Evolutionary conservation across 2,797 vertebrate species (phyloP), one percentile per base, ranked within the genome.

Genomic region (Aldrovandia affinis): DNA sequence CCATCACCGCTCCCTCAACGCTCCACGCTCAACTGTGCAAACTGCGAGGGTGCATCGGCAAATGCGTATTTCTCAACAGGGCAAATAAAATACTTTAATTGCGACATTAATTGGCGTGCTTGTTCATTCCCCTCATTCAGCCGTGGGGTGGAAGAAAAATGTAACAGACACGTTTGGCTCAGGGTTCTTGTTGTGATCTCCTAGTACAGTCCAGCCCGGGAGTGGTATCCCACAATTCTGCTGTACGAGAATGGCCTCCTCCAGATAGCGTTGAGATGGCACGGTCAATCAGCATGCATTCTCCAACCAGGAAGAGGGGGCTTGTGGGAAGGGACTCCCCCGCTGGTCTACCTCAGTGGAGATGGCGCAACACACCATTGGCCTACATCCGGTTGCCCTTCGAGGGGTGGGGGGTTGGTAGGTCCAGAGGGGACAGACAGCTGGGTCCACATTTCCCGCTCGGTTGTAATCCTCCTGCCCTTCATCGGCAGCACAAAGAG

Each of bases 261-360:
- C 87, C 92, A 91, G 92, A 95, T 95, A 95, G 91, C 93, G 84
- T 95, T 93, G 95, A 94, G 91, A 89, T 94, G 92, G 94, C 93
- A 94, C 94, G 94, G 94, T 94, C 94, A 94, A 93, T 44, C 39
- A 91, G 92, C 91, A 92, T 92, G 93, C 93, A 95, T 95, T 94
- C 93, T 93, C 93, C 94, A 94, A 93, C 92, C 93, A 94, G 94
- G 92, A 95, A 92, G 94, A 95, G 93, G 94, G 93, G 92, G 93
- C 93, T 95, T 93, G 93, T 94, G 94, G 95, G 93, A 94, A 93
- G 92, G 93, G 90, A 92, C 28, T 57, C 55, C 15, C 20, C 55
- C n/a, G 5, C n/a, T 7, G n/a, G 59, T 83, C 65, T 81, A 59
- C 12, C 50, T 44, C 33, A 28, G 54, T 36, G 52, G 59, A 81